Percentiles rank a stretch among this genome's conserved stretches.
Evolutionary conservation across 1,140 invertebrate species (phyloP).

Genomic region (Meteorus sp.): DNA sequence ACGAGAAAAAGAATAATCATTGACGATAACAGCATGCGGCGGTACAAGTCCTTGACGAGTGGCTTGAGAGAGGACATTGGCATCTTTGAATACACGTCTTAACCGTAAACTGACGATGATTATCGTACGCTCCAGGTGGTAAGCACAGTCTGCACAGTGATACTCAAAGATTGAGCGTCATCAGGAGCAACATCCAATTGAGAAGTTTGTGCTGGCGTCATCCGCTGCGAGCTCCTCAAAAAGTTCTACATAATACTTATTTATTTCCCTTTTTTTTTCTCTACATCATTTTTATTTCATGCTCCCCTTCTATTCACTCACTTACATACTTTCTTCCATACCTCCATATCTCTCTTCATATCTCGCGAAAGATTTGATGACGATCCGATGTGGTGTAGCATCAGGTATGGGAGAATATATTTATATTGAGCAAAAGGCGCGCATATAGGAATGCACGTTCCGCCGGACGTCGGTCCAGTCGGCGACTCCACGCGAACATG

Average conservation of each 20-base stretch:
- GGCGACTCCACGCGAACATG: constrained; percentile 21
- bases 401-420: neutral
- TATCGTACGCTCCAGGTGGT: constrained; percentile 22
- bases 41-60: constrained; percentile 13
- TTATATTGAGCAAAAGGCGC: neutral
- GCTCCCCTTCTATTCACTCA: neutral
- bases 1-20: constrained; percentile 4
- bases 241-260: neutral
- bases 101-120: constrained; percentile 18
- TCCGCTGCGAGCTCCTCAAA: neutral
- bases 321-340: neutral
- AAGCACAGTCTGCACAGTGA: neutral
- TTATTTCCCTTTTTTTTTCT: neutral
- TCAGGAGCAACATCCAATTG: constrained; percentile 11
- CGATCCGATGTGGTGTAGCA: neutral
- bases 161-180: constrained; percentile 12
- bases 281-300: neutral
- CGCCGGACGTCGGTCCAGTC: constrained; percentile 8
- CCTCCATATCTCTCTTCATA: neutral
- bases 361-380: too few species aligned
- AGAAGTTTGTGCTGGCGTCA: constrained; percentile 7
- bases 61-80: neutral
- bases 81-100: neutral
- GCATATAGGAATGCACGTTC: constrained; percentile 22
- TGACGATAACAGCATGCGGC: too few species aligned